Evolutionary conservation across 2,113 vertebrate genomes (phyloP).

Genomic region (Aleadryas rufinucha): DNA sequence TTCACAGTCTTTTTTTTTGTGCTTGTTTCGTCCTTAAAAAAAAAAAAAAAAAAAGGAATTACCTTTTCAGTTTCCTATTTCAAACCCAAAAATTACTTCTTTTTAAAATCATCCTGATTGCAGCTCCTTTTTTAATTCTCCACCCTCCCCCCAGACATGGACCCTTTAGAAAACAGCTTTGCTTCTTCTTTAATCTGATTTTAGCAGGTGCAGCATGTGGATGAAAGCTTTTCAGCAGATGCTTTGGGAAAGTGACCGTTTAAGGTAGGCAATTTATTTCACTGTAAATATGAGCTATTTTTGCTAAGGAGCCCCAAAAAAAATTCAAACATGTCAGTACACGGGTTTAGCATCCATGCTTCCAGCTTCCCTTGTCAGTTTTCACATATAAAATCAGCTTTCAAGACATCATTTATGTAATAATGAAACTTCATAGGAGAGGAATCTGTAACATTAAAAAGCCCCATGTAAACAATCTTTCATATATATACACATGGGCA

Average conservation of each 20-base stretch:
- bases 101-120: neutral
- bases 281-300: neutral
- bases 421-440: neutral
- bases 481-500: neutral
- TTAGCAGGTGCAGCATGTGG: slow-evolving; percentile 51
- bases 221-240: slow-evolving; percentile 44
- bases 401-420: neutral
- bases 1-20: too few relatives aligned
- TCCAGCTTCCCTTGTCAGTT: neutral
- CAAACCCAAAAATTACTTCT: neutral
- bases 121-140: neutral
- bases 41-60: neutral
- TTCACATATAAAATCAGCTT: neutral
- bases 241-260: slow-evolving; percentile 39
- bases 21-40: too few relatives aligned
- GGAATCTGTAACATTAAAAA: neutral
- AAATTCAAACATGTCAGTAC: neutral
- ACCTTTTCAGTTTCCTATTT: neutral
- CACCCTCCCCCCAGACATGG: neutral
- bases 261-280: neutral
- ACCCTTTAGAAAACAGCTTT: slow-evolving; percentile 25
- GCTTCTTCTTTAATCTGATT: slow-evolving; percentile 37
- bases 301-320: neutral
- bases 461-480: neutral
- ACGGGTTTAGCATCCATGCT: neutral